Base-by-base conservation (phyloP, 35 echinoderm and acorn worm species). In the Ophiothrix spiculata region DNA sequence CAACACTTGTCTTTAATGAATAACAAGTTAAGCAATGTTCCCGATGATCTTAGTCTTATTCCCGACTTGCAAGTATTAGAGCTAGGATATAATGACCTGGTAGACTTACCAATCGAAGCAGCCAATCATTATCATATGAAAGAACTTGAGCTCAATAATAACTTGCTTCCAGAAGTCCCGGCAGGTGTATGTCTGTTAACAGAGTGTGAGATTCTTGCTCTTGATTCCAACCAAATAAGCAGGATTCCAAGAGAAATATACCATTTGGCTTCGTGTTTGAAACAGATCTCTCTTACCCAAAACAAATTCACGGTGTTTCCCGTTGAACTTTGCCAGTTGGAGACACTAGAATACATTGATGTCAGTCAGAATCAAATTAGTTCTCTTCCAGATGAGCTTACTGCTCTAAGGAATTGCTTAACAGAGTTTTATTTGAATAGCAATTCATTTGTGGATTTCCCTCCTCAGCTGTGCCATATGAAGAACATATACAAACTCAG, bases 11-110 rank as follows among this genome's bases (percentile, higher is more conserved):
- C 87, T 56, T 25, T 95, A 11, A 85, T 32, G 16, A 89, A 91
- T 25, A 98, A 98, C 73, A 32, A 76, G 10, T 77, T 98, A 28
- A 74, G 69, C 36, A 41, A 82, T 28, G 42, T 98, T 14, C 88
- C 91, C n/a, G 95, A 98, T 73, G 95, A 94, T 36, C 25, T 91
- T 0, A 94, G 88, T 34, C 73, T 98, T 8, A 40, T 98, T 29
- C 81, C 91, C 0, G 75, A 86, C 25, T 77, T 98, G 39, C 35
- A 84, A 36, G 78, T 98, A 23, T 77, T 93, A 29, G 91, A 91
- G 38, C 37, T 98, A 15, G 54, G 79, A 33, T 85, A 82, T 0
- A 98, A 98, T 86, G 41, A 86, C 21, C 75, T 98, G 2, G 31
- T 38, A 19, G 79, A 38, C 3, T 75, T 98, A 13, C 95, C 95